A percentile compares a stretch with the other conserved stretches of the same genome.
Conservation (phyloP, 2,888 invertebrate species). For the Aproaerema taeniolella region DNA sequence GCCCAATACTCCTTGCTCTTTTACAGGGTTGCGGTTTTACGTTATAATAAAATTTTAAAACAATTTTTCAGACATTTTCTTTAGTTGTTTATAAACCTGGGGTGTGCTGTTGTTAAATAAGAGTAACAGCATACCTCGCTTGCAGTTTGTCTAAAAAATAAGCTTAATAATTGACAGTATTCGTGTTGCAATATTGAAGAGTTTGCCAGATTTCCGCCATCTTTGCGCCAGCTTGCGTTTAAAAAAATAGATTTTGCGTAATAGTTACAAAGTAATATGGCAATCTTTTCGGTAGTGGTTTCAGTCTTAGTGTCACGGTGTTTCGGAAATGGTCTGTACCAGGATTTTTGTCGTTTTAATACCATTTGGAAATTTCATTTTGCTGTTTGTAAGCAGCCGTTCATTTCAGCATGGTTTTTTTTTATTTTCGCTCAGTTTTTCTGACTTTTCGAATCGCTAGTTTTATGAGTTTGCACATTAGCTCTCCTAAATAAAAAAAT, state of each 20-base stretch:
- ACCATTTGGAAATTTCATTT: slow-evolving; percentile 37
- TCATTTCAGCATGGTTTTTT: slow-evolving; percentile 29
- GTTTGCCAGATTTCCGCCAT: slow-evolving; percentile 20
- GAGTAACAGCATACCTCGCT: slow-evolving; percentile 35
- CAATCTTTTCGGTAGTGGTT: slow-evolving; percentile 35
- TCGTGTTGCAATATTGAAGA: slow-evolving; percentile 34
- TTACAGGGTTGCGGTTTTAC: slow-evolving; percentile 43
- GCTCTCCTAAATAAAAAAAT: too few relatives aligned
- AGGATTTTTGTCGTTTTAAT: slow-evolving; percentile 51
- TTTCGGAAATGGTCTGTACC: slow-evolving; percentile 50
- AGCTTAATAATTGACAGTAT: slow-evolving; percentile 37
- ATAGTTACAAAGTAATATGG: too few relatives aligned
- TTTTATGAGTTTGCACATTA: not conserved
- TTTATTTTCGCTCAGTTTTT: slow-evolving; percentile 9
- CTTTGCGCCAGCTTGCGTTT: not conserved
- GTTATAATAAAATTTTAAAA: not conserved
- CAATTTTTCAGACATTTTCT: not conserved
- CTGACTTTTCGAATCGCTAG: not conserved
- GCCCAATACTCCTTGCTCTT: slow-evolving; percentile 19
- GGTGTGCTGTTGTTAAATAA: too few relatives aligned
- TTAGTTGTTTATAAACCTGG: too few relatives aligned
- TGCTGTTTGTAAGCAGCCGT: slow-evolving; percentile 56
- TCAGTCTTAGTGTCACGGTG: slow-evolving; percentile 37
- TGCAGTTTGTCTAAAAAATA: slow-evolving; percentile 31
- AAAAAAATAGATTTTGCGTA: not conserved